Evolutionary conservation across 1,140 invertebrate genomes (phyloP), one percentile per base, ranked within the genome.

Genomic region (Helicoverpa zea): DNA sequence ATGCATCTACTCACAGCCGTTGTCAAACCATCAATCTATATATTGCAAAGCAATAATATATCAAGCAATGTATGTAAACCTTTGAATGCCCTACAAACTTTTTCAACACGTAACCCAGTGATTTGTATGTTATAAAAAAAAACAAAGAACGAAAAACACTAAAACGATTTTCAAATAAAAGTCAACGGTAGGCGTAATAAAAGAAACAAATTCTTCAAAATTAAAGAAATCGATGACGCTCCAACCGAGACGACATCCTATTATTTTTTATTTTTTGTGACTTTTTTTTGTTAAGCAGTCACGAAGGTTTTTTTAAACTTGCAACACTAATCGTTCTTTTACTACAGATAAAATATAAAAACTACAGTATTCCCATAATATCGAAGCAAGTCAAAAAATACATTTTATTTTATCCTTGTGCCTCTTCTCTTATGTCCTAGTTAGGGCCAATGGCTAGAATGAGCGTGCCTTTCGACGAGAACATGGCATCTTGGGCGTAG

Each of bases 141-240:
- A 82, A 72, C 80, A 73, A 66, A 74, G 63, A 84, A 84, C 47
- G 49, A 58, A 83, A 64, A 82, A 81, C 81, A 87, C 81, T 79
- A 54, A 89, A 88, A 82, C 61, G 58, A 82, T 76, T 80, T 79
- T 56, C 11, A 83, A 81, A 81, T 84, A 81, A 52, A 85, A 86
- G 83, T 75, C 66, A 82, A 83, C 51, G 81, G 35, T 72, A 83
- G 52, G 59, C 70, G 74, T 83, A 83, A 83, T 64, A 86, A 87
- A 88, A 86, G 54, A 87, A 87, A 87, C 74, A 88, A 86, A 86
- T 82, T 79, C 64, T 72, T 81, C 81, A 84, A 89, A 89, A 89
- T 84, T 84, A 88, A 84, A 88, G 83, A 88, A 89, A 86, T 88
- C 84, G 87, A 90, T 87, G 84, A 81, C 76, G 83, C 77, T 84